phyloP scores from a whole-genome alignment of 2,797 vertebrate genomes.

The Remorina albescens region DNA sequence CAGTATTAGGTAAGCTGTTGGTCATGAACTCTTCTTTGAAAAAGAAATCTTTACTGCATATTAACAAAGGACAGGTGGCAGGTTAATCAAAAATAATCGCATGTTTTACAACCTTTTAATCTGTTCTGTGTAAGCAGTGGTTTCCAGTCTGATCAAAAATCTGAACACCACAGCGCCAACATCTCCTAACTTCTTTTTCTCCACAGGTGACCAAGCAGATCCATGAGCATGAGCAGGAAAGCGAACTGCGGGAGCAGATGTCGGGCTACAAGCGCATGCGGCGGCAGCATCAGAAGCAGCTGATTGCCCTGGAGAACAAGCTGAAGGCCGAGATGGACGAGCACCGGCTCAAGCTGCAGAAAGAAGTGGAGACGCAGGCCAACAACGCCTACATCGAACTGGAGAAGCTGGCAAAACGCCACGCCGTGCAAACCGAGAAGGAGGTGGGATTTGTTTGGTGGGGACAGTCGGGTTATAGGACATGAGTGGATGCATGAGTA shows the following conservation, averaged over 20 bases:
- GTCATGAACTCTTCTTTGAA: conserved; percentile 10
- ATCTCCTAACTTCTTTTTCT: conserved; percentile 15
- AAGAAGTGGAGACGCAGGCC: conserved; percentile 99
- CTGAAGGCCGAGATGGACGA: conserved; percentile 99
- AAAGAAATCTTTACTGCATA: neutral
- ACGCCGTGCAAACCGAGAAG: conserved; percentile 94
- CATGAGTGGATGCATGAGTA: conserved; percentile 12
- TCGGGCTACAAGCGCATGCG: conserved; percentile 99
- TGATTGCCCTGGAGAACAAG: conserved; percentile 99
- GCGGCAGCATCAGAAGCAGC: conserved; percentile 99
- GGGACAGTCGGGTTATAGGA: neutral
- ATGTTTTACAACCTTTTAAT: neutral
- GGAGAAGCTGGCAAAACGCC: conserved; percentile 99
- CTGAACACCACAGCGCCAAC: accelerated
- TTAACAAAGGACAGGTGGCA: neutral
- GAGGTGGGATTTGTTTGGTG: conserved; percentile 85
- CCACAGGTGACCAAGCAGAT: conserved; percentile 98
- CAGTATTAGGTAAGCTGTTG: neutral
- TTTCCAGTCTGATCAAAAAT: neutral
- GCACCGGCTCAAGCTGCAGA: conserved; percentile 99
- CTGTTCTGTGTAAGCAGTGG: neutral
- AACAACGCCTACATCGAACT: conserved; percentile 99
- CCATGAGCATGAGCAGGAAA: conserved; percentile 99
- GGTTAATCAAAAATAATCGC: neutral
- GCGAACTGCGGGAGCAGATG: conserved; percentile 99